Percentiles rank a stretch among this genome's conserved stretches.
phyloP scores from a whole-genome alignment of 2,888 invertebrate genomes.

The Drosophila meridiana region DNA sequence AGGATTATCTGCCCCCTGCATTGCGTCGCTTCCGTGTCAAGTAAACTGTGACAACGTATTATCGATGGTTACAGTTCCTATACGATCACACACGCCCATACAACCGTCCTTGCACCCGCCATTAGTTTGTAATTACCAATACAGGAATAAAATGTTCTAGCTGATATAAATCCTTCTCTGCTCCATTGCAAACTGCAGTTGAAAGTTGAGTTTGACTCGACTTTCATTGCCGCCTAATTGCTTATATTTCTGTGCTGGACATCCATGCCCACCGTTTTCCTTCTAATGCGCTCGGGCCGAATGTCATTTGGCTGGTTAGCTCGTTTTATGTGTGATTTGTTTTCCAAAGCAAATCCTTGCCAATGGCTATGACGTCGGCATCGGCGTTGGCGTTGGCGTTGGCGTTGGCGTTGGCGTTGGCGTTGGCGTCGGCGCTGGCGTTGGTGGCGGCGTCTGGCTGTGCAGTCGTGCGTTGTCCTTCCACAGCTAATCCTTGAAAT shows the following conservation, averaged over 20 bases:
- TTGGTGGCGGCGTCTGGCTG: conserved; percentile 33
- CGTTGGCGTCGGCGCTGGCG: conserved; percentile 8
- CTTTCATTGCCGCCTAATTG: conserved; percentile 64
- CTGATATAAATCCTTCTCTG: conserved; percentile 39
- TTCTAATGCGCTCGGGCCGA: neutral
- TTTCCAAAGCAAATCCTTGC: conserved; percentile 67
- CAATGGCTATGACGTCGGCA: conserved; percentile 30
- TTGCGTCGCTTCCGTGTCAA: conserved; percentile 76
- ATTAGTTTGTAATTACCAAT: conserved; percentile 65
- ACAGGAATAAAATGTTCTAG: conserved; percentile 64
- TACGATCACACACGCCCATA: conserved; percentile 29
- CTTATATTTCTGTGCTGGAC: conserved; percentile 32
- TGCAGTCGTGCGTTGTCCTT: conserved; percentile 66
- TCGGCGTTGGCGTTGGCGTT: neutral
- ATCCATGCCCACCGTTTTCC: neutral
- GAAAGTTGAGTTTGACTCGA: conserved; percentile 39
- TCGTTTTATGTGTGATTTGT: conserved; percentile 67
- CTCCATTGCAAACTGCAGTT: conserved; percentile 12
- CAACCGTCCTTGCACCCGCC: conserved; percentile 25
- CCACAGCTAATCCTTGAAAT: conserved; percentile 79
- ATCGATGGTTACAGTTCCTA: conserved; percentile 65
- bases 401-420: neutral
- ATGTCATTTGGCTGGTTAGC: conserved; percentile 28
- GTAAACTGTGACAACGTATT: conserved; percentile 38
- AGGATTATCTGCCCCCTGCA: conserved; percentile 69